These are phyloP conservation scores for Ciconia nigra DNA, from an alignment of 2,797 vertebrate species.

Conservation along the genomic window DNA sequence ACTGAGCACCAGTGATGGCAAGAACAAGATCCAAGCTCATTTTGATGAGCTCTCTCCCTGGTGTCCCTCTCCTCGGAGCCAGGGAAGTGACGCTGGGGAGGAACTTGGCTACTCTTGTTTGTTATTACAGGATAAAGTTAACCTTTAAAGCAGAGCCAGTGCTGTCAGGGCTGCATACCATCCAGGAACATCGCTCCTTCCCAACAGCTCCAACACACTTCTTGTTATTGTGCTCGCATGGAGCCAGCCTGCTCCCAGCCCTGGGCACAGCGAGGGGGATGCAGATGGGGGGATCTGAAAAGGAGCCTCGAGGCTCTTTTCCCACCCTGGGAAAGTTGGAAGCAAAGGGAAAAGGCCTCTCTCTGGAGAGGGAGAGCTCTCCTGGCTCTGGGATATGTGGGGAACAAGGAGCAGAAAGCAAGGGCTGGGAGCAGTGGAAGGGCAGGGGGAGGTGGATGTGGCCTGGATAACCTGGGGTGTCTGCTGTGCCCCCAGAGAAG, in stretches of 20 bases:
- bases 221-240: not conserved
- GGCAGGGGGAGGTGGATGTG: not conserved
- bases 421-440: not conserved
- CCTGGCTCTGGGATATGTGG: not conserved
- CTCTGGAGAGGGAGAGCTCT: not conserved
- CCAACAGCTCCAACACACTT: not conserved
- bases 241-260: not conserved
- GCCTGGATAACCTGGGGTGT: not conserved
- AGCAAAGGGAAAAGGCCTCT: not conserved
- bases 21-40: not conserved
- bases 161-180: conserved; percentile 39
- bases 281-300: not conserved
- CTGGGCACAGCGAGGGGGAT: not conserved
- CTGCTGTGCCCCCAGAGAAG: not conserved
- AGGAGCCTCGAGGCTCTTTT: not conserved
- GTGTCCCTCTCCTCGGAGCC: not conserved
- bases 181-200: conserved; percentile 3
- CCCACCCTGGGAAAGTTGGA: not conserved
- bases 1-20: not conserved
- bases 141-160: conserved; percentile 54
- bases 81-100: conserved; percentile 27
- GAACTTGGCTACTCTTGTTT: conserved; percentile 48
- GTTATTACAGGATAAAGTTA: conserved; percentile 57
- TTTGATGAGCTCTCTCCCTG: not conserved
- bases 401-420: not conserved